Percentiles rank a stretch among this genome's conserved stretches.
These are phyloP conservation scores for Lithodes maja DNA, from an alignment of 2,888 invertebrate genomes.

Conservation along the genomic window DNA sequence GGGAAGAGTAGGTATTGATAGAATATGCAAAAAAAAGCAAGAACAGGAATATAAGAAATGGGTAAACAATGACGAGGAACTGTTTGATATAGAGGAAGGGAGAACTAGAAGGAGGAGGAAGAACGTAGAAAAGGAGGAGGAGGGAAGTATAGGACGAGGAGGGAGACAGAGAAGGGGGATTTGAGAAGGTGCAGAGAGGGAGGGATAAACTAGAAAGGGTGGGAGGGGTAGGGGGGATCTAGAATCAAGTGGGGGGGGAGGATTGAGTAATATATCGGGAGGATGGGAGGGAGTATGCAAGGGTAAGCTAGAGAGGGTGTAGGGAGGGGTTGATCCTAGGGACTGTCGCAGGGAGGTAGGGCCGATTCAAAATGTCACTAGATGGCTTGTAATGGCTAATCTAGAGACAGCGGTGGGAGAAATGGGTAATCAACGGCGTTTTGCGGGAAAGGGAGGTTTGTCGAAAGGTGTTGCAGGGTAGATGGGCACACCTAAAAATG, in stretches of 20 bases:
- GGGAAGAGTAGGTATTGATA: too few species aligned
- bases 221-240: neutral
- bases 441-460: neutral
- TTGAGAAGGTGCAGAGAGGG: neutral
- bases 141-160: neutral
- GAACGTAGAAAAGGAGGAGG: neutral
- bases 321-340: neutral
- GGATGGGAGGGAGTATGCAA: neutral
- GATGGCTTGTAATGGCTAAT: too few species aligned
- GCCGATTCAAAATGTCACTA: too few species aligned
- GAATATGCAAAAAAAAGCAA: too few species aligned
- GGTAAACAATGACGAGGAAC: neutral
- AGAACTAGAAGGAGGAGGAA: neutral
- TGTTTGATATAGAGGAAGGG: neutral
- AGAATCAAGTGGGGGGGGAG: neutral
- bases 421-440: too few species aligned
- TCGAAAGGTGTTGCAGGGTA: neutral
- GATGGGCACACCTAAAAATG: neutral
- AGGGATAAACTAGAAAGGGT: neutral
- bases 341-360: neutral
- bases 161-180: neutral
- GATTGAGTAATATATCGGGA: neutral
- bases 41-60: too few species aligned
- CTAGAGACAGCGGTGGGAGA: too few species aligned
- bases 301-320: neutral